Evolutionary conservation across 2,888 invertebrate genomes (phyloP).

Genomic region (Chrysotoxum bicinctum): DNA sequence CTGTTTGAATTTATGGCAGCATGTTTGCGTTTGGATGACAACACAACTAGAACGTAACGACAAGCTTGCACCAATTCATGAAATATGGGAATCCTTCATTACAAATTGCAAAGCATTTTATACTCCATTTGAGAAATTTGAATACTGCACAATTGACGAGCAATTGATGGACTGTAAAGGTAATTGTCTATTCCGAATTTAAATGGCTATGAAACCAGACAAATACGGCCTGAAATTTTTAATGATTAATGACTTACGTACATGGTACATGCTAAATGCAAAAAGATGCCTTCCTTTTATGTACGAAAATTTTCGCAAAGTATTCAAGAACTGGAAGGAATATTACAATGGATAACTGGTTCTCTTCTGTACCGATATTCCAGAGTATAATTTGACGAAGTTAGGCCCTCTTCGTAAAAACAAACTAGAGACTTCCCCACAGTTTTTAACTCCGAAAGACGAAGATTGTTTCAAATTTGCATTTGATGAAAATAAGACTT

Average conservation of each 20-base stretch:
- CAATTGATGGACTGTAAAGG: slow-evolving; percentile 13
- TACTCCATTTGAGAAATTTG: slow-evolving; percentile 24
- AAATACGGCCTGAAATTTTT: slow-evolving; percentile 29
- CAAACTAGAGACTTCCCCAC: slow-evolving; percentile 38
- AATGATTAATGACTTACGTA: slow-evolving; percentile 31
- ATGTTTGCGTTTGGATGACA: neutral
- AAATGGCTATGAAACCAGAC: slow-evolving; percentile 36
- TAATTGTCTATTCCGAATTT: slow-evolving; percentile 27
- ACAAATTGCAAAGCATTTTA: slow-evolving; percentile 26
- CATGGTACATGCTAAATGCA: slow-evolving; percentile 38
- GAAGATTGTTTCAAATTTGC: too few species aligned
- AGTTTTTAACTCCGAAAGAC: slow-evolving; percentile 23
- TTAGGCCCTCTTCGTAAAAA: slow-evolving; percentile 41
- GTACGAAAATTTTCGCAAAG: slow-evolving; percentile 35
- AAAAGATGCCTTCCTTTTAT: slow-evolving; percentile 29
- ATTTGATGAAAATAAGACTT: too few species aligned
- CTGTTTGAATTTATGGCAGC: too few species aligned
- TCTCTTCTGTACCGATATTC: slow-evolving; percentile 38
- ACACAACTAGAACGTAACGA: neutral
- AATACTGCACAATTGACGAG: slow-evolving; percentile 25
- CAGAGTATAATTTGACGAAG: slow-evolving; percentile 36
- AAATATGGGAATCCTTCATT: neutral
- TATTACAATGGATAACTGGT: slow-evolving; percentile 41
- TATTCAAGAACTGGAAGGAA: slow-evolving; percentile 43
- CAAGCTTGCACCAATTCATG: neutral